Base-by-base conservation (phyloP, 2,888 invertebrate genomes). In the Stramonita haemastoma region DNA sequence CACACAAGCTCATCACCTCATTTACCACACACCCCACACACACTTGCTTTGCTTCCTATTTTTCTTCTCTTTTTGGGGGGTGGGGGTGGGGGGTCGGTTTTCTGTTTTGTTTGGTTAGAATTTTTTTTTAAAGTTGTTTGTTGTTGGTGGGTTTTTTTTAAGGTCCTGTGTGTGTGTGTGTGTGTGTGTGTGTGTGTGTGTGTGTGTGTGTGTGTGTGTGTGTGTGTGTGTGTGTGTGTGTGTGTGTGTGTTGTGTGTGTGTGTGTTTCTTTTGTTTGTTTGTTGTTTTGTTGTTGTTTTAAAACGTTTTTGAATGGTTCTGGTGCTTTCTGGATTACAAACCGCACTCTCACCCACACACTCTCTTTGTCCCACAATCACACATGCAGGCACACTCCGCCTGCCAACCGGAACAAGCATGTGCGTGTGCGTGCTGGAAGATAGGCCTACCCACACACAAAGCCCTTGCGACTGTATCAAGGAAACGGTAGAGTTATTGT, bases 221-320 rank as follows among this genome's bases (percentile, higher is more conserved):
- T 70, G 70, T 70, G 70, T 70, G 70, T 70, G 70, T 70, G 70
- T 70, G 70, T 70, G 70, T 70, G 26, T 70, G 70, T 70, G 70
- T 70, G 70, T 70, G 70, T 70, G 70, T 70, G 26, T 22, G 22
- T 22, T 11, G 11, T 5, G 5, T 70, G 22, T 22, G 11, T 70
- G 70, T 5, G 11, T 73, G 73, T 11, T 26, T 73, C 70, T n/a
- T 22, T n/a, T 13, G 22, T 26, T 17, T 73, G n/a, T 73, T 73
- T 73, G 2, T 22, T 22, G 13, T 66, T 22, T 26, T 66, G 26
- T 66, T 13, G 66, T 66, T 4, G 17, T 26, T 66, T 66, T 66
- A 1, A 19, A 19, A 19, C 26, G 5, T 66, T 66, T 26, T 22
- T 66, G 4, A 13, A 13, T 66, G 26, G 19, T 6, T n/a, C 11